These are phyloP conservation scores for Hirtodrosophila alboralis DNA, from an alignment of 2,888 invertebrate genomes.

Conservation along the genomic window DNA sequence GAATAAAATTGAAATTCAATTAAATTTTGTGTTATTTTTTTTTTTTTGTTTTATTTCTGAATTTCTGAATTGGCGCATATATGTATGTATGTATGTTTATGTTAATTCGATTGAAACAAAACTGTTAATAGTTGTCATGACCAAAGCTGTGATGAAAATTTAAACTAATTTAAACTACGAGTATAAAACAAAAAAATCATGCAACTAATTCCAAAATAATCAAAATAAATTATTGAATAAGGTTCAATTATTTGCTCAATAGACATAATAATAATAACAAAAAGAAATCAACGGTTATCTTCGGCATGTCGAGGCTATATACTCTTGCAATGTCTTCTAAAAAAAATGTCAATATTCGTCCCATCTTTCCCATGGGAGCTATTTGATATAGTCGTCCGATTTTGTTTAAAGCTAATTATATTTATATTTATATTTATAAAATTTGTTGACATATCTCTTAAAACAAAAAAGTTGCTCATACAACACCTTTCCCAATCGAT, in stretches of 20 bases:
- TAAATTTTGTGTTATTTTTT: conserved; percentile 18
- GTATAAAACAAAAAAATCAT: conserved; percentile 13
- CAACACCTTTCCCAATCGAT: too few species aligned
- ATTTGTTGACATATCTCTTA: too few species aligned
- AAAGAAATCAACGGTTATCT: too few species aligned
- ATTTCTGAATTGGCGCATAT: conserved; percentile 12
- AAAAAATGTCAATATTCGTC: too few species aligned
- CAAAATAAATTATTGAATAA: conserved; percentile 23
- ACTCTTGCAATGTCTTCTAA: too few species aligned
- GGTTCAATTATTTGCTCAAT: conserved; percentile 37
- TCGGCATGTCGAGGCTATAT: too few species aligned
- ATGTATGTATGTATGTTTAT: too few species aligned
- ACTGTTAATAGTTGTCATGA: conserved; percentile 22
- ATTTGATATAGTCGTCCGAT: too few species aligned
- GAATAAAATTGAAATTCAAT: conserved; percentile 13
- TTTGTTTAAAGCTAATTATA: too few species aligned
- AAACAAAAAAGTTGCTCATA: too few species aligned
- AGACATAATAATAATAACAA: neutral
- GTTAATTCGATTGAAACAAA: neutral
- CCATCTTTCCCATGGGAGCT: too few species aligned
- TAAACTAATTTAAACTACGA: conserved; percentile 45
- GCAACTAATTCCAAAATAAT: conserved; percentile 7
- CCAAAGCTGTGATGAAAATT: conserved; percentile 61
- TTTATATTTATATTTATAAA: too few species aligned
- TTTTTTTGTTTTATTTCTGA: neutral